A percentile compares a stretch with the other conserved stretches of the same genome.
These are phyloP conservation scores for Andrena camellia DNA, from an alignment of 2,888 invertebrate genomes.

Conservation along the genomic window DNA sequence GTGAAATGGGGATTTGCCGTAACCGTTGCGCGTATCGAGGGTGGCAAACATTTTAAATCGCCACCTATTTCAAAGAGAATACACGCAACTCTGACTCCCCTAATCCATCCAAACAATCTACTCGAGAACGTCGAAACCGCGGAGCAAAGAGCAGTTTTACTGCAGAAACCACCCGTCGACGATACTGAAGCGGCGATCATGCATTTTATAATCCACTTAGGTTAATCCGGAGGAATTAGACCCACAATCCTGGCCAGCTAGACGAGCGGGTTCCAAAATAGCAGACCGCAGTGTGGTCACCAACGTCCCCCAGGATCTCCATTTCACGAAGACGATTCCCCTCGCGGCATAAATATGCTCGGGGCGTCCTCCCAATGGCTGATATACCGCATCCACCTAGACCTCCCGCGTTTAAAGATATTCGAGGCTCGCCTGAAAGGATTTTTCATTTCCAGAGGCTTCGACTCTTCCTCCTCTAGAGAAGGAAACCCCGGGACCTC, in stretches of 20 bases:
- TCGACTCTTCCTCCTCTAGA: neutral
- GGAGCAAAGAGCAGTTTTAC: neutral
- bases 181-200: neutral
- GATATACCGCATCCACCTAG: conserved; percentile 27
- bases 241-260: neutral
- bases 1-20: no score
- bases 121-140: neutral
- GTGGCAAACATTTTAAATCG: no score
- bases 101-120: neutral
- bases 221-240: conserved; percentile 24
- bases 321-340: conserved; percentile 24
- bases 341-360: conserved; percentile 49
- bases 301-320: conserved; percentile 22
- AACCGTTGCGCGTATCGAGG: no score
- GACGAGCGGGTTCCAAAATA: neutral
- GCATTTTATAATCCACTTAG: conserved; percentile 1
- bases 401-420: conserved; percentile 29
- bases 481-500: neutral
- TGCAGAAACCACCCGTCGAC: neutral
- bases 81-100: no score
- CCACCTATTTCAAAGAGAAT: no score
- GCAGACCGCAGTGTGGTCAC: conserved; percentile 21
- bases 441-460: conserved; percentile 43
- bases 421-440: conserved; percentile 47
- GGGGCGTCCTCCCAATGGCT: conserved; percentile 18